phyloP scores from a whole-genome alignment of 2,113 vertebrate genomes.

The Halichoerus grypus region DNA sequence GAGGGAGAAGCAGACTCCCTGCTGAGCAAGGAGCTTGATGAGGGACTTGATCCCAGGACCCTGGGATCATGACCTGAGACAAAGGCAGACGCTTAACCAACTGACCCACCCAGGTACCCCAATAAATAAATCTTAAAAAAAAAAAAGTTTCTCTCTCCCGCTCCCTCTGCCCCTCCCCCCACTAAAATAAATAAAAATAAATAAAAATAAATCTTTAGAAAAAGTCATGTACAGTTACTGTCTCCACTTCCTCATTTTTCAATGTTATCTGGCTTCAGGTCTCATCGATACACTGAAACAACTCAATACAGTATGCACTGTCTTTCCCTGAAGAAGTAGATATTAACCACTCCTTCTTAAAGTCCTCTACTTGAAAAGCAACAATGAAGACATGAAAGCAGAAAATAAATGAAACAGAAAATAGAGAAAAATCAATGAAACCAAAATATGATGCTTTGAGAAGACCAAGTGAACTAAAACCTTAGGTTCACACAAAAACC shows the following conservation, averaged over 20 bases:
- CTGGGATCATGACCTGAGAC: no score
- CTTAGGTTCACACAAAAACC: constrained; percentile 17
- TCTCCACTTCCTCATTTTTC: neutral
- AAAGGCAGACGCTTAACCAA: no score
- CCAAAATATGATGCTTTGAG: neutral
- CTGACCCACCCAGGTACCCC: no score
- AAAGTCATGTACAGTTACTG: neutral
- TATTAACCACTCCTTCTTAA: neutral
- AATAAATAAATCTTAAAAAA: neutral
- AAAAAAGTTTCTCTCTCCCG: neutral
- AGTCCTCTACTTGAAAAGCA: constrained; percentile 17
- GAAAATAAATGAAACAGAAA: constrained; percentile 19
- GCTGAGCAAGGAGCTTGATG: no score
- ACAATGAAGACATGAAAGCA: neutral
- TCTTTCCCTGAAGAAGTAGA: neutral
- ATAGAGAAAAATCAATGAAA: neutral
- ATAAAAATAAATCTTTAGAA: neutral
- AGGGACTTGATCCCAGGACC: no score
- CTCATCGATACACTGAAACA: neutral
- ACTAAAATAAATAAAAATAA: neutral
- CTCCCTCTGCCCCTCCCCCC: neutral
- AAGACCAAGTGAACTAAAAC: constrained; percentile 22
- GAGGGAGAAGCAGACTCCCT: no score
- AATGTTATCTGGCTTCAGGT: neutral
- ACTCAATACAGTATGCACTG: neutral